A percentile compares a stretch with the other conserved stretches of the same genome.
Evolutionary conservation across 1,140 invertebrate genomes (phyloP).

Genomic region (Ceratosolen solmsi): DNA sequence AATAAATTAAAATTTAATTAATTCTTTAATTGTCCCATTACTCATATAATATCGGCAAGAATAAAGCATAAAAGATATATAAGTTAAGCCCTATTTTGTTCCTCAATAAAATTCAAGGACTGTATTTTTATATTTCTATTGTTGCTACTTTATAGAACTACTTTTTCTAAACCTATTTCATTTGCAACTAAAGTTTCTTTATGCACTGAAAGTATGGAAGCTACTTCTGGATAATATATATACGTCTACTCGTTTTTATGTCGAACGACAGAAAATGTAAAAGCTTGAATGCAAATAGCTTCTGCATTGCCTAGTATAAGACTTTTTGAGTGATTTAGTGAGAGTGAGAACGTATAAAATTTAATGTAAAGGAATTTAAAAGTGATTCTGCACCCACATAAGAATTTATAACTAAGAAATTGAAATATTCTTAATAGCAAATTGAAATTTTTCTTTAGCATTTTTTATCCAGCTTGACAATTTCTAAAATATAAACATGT

Average conservation of each 20-base stretch:
- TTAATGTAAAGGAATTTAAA: neutral
- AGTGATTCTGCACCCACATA: no score
- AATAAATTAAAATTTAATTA: no score
- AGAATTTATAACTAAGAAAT: no score
- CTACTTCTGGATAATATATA: neutral
- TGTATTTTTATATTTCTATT: neutral
- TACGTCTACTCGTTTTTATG: neutral
- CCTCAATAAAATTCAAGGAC: neutral
- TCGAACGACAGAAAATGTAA: neutral
- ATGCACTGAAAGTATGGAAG: neutral
- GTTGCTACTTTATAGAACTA: neutral
- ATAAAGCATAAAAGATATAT: no score
- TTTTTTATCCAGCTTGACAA: no score
- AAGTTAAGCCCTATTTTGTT: neutral
- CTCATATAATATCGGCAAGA: no score
- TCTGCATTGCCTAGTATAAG: neutral
- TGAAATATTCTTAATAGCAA: no score
- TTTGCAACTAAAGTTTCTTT: neutral
- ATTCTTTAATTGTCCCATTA: no score
- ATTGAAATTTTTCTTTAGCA: no score
- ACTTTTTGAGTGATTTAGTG: neutral
- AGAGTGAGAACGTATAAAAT: neutral
- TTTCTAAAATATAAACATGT: no score
- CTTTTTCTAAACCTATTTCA: neutral
- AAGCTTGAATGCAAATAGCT: neutral